phyloP scores from a whole-genome alignment of 2,888 invertebrate species.

The Tromatobia lineatoria region DNA sequence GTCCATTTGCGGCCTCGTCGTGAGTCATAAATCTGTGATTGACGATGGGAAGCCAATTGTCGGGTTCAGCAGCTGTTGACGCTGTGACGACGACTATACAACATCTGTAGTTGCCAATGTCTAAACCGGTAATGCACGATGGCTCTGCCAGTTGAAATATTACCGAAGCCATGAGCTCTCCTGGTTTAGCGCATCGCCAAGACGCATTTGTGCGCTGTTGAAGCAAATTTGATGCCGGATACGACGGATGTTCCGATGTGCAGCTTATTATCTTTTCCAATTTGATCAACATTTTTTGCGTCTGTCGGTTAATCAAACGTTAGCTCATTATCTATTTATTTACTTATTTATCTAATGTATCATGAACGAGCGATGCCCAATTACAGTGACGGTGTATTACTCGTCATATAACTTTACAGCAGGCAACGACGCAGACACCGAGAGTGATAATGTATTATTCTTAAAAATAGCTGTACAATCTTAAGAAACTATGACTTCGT shows the following conservation, averaged over 20 bases:
- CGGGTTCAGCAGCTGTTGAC: slow-evolving; percentile 79
- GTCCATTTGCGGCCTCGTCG: slow-evolving; percentile 81
- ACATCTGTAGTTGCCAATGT: slow-evolving; percentile 82
- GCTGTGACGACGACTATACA: slow-evolving; percentile 82
- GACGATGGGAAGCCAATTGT: slow-evolving; percentile 81
- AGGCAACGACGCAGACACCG: too few species aligned
- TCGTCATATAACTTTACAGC: too few species aligned
- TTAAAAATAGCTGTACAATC: too few species aligned
- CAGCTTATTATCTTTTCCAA: slow-evolving; percentile 80
- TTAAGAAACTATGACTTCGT: neutral
- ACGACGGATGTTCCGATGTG: slow-evolving; percentile 81
- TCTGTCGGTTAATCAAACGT: neutral
- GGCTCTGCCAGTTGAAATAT: slow-evolving; percentile 80
- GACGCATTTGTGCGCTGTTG: slow-evolving; percentile 75
- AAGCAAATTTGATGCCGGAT: slow-evolving; percentile 81
- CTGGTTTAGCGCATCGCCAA: slow-evolving; percentile 82
- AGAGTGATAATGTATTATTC: too few species aligned
- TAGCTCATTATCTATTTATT: neutral
- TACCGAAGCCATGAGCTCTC: slow-evolving; percentile 79
- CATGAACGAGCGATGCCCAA: too few species aligned
- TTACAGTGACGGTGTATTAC: too few species aligned
- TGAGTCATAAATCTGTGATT: slow-evolving; percentile 82
- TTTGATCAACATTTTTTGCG: slow-evolving; percentile 80
- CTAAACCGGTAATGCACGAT: slow-evolving; percentile 80
- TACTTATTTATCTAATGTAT: too few species aligned